Evolutionary conservation across 2,797 vertebrate species (phyloP).

Genomic region (Arvicola amphibius): DNA sequence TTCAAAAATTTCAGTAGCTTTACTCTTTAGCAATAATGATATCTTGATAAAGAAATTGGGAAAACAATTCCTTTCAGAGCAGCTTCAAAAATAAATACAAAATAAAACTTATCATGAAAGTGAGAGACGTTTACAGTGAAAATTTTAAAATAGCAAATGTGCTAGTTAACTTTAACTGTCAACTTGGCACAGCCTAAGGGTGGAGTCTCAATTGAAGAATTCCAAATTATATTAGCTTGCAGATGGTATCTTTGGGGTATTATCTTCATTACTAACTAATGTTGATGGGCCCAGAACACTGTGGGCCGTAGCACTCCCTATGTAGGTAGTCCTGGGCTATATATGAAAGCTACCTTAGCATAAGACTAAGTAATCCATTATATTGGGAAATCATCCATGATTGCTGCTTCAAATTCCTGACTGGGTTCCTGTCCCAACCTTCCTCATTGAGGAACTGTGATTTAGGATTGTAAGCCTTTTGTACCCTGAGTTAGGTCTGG

Average conservation of each 20-base stretch:
- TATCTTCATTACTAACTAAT: neutral
- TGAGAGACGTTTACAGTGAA: neutral
- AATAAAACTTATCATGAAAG: neutral
- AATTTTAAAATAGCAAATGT: neutral
- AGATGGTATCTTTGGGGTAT: neutral
- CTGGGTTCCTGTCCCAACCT: neutral
- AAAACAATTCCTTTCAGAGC: neutral
- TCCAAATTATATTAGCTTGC: neutral
- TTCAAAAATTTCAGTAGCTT: neutral
- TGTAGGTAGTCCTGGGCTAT: neutral
- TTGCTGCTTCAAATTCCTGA: too few relatives aligned
- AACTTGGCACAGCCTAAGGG: too few relatives aligned
- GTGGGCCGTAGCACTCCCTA: neutral
- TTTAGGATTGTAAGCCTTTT: neutral
- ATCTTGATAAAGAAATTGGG: neutral
- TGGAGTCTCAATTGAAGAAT: neutral
- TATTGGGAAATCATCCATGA: neutral
- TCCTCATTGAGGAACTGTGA: neutral
- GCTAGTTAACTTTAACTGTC: neutral
- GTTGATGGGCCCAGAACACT: neutral
- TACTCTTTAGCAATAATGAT: neutral
- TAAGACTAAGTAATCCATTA: neutral
- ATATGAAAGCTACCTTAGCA: neutral
- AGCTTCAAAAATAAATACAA: neutral
- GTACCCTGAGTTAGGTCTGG: neutral